Conservation (phyloP, 2,888 invertebrate species). For the Myathropa florea region DNA sequence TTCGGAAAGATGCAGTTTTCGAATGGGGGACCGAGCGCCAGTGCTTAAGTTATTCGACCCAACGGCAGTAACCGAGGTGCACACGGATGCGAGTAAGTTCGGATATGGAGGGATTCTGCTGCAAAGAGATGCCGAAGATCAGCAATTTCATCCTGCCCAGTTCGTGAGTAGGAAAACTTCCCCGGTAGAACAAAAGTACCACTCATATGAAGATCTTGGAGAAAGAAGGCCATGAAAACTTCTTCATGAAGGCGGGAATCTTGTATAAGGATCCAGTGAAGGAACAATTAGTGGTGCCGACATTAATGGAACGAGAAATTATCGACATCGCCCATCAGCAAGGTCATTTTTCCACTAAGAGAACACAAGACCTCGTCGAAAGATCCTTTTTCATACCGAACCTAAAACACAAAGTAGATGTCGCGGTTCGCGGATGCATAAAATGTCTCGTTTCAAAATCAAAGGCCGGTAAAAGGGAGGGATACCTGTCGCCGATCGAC, state of each 20-base stretch:
- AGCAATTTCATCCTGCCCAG: no score
- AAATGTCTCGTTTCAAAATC: constrained; percentile 2
- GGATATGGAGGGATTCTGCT: constrained; percentile 70
- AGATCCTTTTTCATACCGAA: not conserved
- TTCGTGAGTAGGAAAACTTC: no score
- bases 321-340: constrained; percentile 2
- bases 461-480: constrained; percentile 21
- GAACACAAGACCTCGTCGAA: not conserved
- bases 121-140: no score
- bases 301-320: constrained; percentile 71
- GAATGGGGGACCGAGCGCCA: no score
- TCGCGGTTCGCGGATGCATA: not conserved
- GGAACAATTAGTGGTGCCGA: constrained; percentile 74
- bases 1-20: no score
- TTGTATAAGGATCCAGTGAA: constrained; percentile 26
- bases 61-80: not conserved
- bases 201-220: constrained; percentile 68
- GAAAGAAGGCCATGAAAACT: constrained; percentile 45
- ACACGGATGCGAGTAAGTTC: not conserved
- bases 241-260: constrained; percentile 24
- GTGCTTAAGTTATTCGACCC: no score
- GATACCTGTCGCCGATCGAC: constrained; percentile 20
- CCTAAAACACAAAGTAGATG: not conserved
- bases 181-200: no score
- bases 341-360: not conserved